Evolutionary conservation across 2,888 invertebrate species (phyloP), one percentile per base, ranked within the genome.

Genomic region (Bedellia somnulentella): DNA sequence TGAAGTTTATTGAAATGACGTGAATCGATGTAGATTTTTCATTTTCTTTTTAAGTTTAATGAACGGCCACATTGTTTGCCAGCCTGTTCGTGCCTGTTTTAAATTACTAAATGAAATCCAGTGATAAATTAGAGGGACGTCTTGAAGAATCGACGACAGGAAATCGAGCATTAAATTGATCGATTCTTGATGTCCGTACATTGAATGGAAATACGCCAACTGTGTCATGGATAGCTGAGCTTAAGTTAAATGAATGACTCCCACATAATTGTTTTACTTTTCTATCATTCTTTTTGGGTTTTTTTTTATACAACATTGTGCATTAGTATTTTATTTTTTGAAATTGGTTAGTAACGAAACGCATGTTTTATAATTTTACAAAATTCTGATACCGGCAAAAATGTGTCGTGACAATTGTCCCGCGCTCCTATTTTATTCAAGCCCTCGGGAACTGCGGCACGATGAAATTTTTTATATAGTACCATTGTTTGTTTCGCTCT

Each of bases 351-450:
- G 11, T n/a, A n/a, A n/a, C n/a, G n/a, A n/a, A n/a, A n/a, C n/a
- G 24, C 11, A 13, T 10, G 2, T 13, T 24, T 12, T 24, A 9
- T 12, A 24, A 24, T 24, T 18, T 6, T 5, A 12, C 24, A 6
- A 24, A 11, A 24, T 11, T 13, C 24, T 24, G n/a, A n/a, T n/a
- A n/a, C 55, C 45, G 43, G 36, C 43, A 44, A 64, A 67, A 70
- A 66, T 61, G 22, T 24, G 52, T 45, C 47, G 48, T 53, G 57
- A 56, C 56, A 52, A 39, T 15, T 49, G 51, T 45, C 51, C 55
- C 51, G 52, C 47, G 56, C 52, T 57, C 54, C 57, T 63, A 57
- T 68, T 67, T 63, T 70, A 66, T 66, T 64, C 63, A 64, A 54
- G 35, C 63, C 58, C 60, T 46, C 48, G 63, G 62, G 66, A 59